Percentiles rank a stretch among this genome's conserved stretches.
These are phyloP conservation scores for Enteromius treurensis DNA, from an alignment of 2,797 vertebrate species.

Conservation along the genomic window DNA sequence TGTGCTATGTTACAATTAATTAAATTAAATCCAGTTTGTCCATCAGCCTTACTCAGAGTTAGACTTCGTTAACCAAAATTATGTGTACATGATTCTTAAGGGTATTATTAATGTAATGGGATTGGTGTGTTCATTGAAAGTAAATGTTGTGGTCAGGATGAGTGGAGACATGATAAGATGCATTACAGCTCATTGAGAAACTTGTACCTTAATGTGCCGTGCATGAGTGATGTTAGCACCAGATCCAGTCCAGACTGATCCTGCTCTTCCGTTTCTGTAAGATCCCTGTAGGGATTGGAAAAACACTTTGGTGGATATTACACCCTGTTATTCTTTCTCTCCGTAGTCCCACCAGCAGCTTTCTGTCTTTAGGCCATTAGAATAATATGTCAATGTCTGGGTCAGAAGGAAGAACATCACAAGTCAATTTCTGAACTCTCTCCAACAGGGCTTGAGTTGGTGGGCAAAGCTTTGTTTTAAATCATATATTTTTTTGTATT, in stretches of 20 bases:
- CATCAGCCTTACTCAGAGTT: neutral
- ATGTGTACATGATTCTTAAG: slow-evolving; percentile 16
- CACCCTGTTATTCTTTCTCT: slow-evolving; percentile 74
- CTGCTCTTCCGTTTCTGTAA: slow-evolving; percentile 66
- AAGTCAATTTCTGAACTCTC: slow-evolving; percentile 62
- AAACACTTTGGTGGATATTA: slow-evolving; percentile 75
- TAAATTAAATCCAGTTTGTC: neutral
- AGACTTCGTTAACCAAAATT: neutral
- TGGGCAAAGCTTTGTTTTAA: slow-evolving; percentile 58
- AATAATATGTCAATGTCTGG: slow-evolving; percentile 70
- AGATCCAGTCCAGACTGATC: slow-evolving; percentile 66
- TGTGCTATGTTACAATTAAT: neutral
- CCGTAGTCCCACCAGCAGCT: slow-evolving; percentile 56
- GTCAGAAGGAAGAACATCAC: slow-evolving; percentile 63
- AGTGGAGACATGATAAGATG: slow-evolving; percentile 18
- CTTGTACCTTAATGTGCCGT: slow-evolving; percentile 63
- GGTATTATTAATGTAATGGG: slow-evolving; percentile 1
- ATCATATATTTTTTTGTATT: slow-evolving; percentile 1
- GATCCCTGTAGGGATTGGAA: slow-evolving; percentile 72
- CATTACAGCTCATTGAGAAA: slow-evolving; percentile 28
- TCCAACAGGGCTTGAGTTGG: slow-evolving; percentile 29
- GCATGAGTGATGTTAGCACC: slow-evolving; percentile 65
- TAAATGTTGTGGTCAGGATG: slow-evolving; percentile 14
- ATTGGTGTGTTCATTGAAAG: slow-evolving; percentile 31
- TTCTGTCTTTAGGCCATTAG: slow-evolving; percentile 68